Base-by-base conservation (phyloP, 2,113 vertebrate genomes). In the Coreoperca whiteheadi region DNA sequence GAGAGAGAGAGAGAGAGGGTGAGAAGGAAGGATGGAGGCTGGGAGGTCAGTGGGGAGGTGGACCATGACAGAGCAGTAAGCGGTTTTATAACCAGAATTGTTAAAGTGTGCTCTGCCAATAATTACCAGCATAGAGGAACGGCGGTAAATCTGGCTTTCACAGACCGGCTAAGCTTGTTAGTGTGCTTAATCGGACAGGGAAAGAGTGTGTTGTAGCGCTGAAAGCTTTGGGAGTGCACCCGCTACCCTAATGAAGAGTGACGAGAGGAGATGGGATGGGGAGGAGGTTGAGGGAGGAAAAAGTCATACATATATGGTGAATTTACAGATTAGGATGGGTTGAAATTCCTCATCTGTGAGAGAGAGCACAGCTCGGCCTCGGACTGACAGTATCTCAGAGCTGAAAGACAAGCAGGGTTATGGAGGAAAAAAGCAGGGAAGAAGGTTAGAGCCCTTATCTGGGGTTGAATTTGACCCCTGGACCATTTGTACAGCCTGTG, bases 141-240 rank as follows among this genome's bases (percentile, higher is more conserved):
- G 74, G 77, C 71, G 70, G 83, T 92, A 94, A 94, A 93, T 88
- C 86, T 87, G 88, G 60, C 89, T 91, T 94, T 93, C 89, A 91
- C 88, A 89, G 83, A 76, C 64, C 2, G 30, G 82, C 87, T 93
- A 93, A 93, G 88, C 92, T 92, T 88, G 90, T 94, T 94, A 94
- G 91, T 69, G 46, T 77, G 88, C 81, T 92, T 95, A 94, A 94
- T 92, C 93, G 76, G 89, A 94, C 90, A 91, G 87, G 85, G 84
- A 76, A 87, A 81, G 89, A 90, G 87, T 88, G 89, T 90, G 90
- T 89, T 84, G 82, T 75, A 39, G 77, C 54, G 75, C 79, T 75
- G 83, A 89, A 88, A 80, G 80, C 74, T 83, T 82, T 63, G 67
- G 61, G 51, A 57, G 73, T 59, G 74, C 70, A 23, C 32, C 61